Base-by-base conservation (phyloP, 2,888 invertebrate species). In the Archips xylosteana region DNA sequence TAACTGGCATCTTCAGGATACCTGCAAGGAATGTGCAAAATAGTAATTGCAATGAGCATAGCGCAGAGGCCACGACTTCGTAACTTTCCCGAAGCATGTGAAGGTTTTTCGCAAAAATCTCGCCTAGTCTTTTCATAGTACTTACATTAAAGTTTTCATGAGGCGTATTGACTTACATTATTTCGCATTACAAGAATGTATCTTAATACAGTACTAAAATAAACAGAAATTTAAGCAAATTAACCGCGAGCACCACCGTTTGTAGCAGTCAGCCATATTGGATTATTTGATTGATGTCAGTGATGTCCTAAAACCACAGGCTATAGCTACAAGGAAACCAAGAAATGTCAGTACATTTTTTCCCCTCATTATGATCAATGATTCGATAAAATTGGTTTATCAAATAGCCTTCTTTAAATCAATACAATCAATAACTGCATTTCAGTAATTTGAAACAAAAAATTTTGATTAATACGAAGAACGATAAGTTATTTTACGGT, bases 1-100 rank as follows among this genome's bases (percentile, higher is more conserved):
- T 92, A 89, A 92, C 91, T 92, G 92, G 94, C 94, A 95, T 95
- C 94, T 94, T 94, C 94, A 92, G 94, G 83, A 92, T 86, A 93
- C 94, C 94, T 95, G 90, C 13, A 88, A 92, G 79, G 76, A 69
- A 77, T 78, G 75, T 59, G 76, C 54, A 49, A 64, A 71, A 68
- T 62, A 54, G 62, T 62, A 70, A 74, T 49, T 51, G 69, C 63
- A 73, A 70, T 69, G 51, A 60, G 59, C 42, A 68, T 70, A 57
- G 61, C 66, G 61, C 49, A 65, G 67, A 71, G 70, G 74, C 71
- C 76, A 76, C 75, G 73, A 76, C 74, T 77, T 73, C 77, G 78
- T 79, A 86, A 89, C 87, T 89, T 90, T 88, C 89, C 80, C 83
- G 83, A 85, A 85, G 84, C 85, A 87, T 89, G 89, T 91, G 91